Percentiles rank a stretch among this genome's conserved stretches.
Conservation (phyloP, 2,888 invertebrate species). For the Caenorhabditis sp. region DNA sequence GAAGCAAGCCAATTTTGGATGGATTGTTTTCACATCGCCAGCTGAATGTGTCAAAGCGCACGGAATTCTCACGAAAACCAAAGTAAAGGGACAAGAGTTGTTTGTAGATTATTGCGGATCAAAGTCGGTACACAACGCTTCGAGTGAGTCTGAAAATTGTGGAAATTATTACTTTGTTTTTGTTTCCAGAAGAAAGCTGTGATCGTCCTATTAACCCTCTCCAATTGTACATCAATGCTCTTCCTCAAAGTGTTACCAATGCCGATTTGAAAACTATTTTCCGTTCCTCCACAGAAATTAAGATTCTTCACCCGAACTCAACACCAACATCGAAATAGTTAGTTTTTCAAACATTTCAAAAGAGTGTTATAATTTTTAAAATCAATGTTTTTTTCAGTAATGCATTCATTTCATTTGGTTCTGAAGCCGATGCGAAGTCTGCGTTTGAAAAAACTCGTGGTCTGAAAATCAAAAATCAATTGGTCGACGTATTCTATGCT, state of each 20-base stretch:
- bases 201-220: conserved; percentile 46
- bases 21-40: conserved; percentile 54
- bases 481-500: conserved; percentile 47
- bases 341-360: neutral
- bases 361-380: neutral
- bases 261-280: conserved; percentile 43
- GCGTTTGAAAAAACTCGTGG: conserved; percentile 58
- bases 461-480: conserved; percentile 41
- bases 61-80: conserved; percentile 28
- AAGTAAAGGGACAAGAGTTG: conserved; percentile 37
- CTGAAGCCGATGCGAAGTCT: conserved; percentile 54
- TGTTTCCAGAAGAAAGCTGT: conserved; percentile 10
- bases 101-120: conserved; percentile 55
- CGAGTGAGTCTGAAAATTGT: neutral
- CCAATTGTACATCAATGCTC: conserved; percentile 45
- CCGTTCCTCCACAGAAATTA: conserved; percentile 36
- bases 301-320: conserved; percentile 22
- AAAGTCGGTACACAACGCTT: neutral
- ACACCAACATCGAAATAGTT: conserved; percentile 18
- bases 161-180: neutral
- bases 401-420: conserved; percentile 54
- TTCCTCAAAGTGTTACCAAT: conserved; percentile 19
- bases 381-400: conserved; percentile 4
- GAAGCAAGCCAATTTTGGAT: conserved; percentile 44
- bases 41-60: conserved; percentile 50